Evolutionary conservation across 2,888 invertebrate species (phyloP), one percentile per base, ranked within the genome.

Genomic region (Deilephila elpenor): DNA sequence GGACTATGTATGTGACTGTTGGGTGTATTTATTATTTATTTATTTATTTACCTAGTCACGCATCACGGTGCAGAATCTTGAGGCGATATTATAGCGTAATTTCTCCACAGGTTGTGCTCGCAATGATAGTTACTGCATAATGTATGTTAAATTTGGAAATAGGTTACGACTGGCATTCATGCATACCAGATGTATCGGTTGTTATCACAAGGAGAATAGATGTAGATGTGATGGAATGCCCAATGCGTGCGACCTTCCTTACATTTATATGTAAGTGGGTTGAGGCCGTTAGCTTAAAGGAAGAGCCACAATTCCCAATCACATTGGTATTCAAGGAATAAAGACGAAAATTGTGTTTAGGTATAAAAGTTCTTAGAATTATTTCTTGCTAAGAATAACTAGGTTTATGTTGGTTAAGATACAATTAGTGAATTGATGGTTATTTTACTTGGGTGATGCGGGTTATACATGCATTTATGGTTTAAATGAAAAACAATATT

Each of bases 101-200:
- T 44, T 14, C 44, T 44, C 11, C 14, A 37, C n/a, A 20, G 11
- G 0, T 64, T 20, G n/a, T 20, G 56, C 56, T 56, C n/a, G 5
- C 37, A 8, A 20, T 37, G 37, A 44, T 64, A 44, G 44, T 37
- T 64, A 20, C 44, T 11, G 20, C 64, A 44, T 64, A 64, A 64
- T 44, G 37, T 20, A 64, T n/a, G 37, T 64, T n/a, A n/a, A 56
- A 56, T 56, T 64, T 44, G 64, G 25, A 64, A 64, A 64, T 44
- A 14, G 37, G 64, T 44, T 64, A 64, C 64, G 8, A 20, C 37
- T 44, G 34, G 19, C 61, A 62, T 62, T 34, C 19, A 29, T 62
- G 61, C 34, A 62, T 62, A 62, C 6, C 32, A 6, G 34, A 62
- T 62, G 34, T 62, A 62, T 62, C 34, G 19, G 19, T 62, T 34